These are phyloP conservation scores for Rhinopithecus roxellana DNA, from an alignment of 2,113 vertebrate species.

Conservation along the genomic window DNA sequence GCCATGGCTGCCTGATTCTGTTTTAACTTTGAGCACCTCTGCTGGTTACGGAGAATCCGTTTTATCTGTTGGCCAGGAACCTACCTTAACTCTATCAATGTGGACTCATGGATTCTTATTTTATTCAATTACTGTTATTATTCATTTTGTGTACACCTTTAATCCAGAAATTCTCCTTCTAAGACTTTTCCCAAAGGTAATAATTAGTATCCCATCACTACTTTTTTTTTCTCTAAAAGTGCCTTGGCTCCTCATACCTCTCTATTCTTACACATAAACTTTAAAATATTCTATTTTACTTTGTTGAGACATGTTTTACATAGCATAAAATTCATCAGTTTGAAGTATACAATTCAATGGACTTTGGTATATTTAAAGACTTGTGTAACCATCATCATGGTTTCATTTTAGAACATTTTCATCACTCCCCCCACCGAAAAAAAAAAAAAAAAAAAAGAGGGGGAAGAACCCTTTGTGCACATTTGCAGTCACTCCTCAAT, in stretches of 20 bases:
- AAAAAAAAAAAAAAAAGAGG: background rate
- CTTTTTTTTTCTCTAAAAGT: background rate
- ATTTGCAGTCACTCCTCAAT: background rate
- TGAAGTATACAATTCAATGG: background rate
- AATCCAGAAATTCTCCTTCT: conserved; percentile 11
- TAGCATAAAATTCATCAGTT: background rate
- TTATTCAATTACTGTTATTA: background rate
- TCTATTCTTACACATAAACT: background rate
- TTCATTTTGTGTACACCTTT: background rate
- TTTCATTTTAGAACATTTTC: background rate
- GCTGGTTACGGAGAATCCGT: background rate
- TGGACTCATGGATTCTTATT: background rate
- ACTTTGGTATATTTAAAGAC: background rate
- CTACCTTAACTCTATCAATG: background rate
- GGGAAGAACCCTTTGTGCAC: background rate
- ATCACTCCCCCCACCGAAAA: background rate
- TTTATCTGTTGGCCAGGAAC: background rate
- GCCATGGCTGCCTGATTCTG: background rate
- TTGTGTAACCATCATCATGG: background rate
- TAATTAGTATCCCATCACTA: background rate
- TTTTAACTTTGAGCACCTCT: background rate
- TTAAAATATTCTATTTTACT: background rate
- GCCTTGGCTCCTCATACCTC: background rate
- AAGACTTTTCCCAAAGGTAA: background rate
- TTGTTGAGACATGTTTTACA: background rate